A percentile compares a stretch with the other conserved stretches of the same genome.
These are phyloP conservation scores for Macaria liturata DNA, from an alignment of 2,888 invertebrate species.

Conservation along the genomic window DNA sequence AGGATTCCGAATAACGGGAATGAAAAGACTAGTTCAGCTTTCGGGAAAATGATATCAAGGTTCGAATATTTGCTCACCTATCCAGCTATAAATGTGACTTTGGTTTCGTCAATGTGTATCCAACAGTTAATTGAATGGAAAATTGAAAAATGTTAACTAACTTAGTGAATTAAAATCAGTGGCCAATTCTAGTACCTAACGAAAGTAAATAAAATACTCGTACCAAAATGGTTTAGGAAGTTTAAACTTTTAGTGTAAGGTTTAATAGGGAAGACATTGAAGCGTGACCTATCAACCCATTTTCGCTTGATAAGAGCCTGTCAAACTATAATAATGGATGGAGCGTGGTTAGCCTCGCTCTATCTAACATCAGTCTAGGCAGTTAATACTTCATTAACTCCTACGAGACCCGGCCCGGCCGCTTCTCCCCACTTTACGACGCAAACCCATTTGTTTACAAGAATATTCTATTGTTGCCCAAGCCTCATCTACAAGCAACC, in stretches of 20 bases:
- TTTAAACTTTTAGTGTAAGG: too few relatives aligned
- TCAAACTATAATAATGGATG: constrained; percentile 33
- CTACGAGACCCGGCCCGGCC: constrained; percentile 21
- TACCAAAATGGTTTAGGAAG: too few relatives aligned
- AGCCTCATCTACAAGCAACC: constrained; percentile 16
- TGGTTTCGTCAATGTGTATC: too few relatives aligned
- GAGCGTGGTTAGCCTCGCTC: constrained; percentile 27
- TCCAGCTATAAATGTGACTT: too few relatives aligned
- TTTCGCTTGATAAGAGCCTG: constrained; percentile 25
- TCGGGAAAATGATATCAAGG: too few relatives aligned
- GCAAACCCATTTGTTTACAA: constrained; percentile 35
- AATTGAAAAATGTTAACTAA: too few relatives aligned
- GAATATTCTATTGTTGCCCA: constrained; percentile 32
- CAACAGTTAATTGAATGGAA: too few relatives aligned
- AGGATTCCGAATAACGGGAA: neutral
- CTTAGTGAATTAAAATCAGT: too few relatives aligned
- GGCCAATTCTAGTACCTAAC: too few relatives aligned
- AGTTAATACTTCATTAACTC: constrained; percentile 36
- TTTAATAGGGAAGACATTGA: constrained; percentile 2
- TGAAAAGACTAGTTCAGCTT: too few relatives aligned
- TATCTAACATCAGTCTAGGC: constrained; percentile 27
- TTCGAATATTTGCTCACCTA: too few relatives aligned
- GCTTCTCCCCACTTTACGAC: constrained; percentile 26
- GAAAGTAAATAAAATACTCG: too few relatives aligned
- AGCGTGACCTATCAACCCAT: constrained; percentile 12